A percentile compares a stretch with the other conserved stretches of the same genome.
Evolutionary conservation across 2,888 invertebrate species (phyloP).

Genomic region (Ormyrus thymus): DNA sequence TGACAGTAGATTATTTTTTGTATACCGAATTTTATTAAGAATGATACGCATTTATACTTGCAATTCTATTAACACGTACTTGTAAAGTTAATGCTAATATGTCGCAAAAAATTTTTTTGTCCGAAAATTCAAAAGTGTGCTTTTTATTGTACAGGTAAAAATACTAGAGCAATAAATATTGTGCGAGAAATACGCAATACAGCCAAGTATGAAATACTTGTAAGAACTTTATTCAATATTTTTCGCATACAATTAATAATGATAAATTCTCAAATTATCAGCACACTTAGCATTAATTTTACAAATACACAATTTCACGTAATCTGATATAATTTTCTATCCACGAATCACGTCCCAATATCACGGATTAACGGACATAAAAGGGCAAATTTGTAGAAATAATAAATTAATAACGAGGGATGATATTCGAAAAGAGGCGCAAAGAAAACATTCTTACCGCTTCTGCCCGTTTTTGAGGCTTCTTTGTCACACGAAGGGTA

Average conservation of each 20-base stretch:
- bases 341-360: constrained; percentile 28
- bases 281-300: constrained; percentile 26
- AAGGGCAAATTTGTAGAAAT: neutral
- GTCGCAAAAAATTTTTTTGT: constrained; percentile 31
- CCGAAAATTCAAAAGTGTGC: constrained; percentile 37
- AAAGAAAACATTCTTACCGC: constrained; percentile 14
- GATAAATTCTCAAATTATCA: constrained; percentile 4
- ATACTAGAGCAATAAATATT: constrained; percentile 22
- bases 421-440: neutral
- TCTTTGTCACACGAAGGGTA: constrained; percentile 29
- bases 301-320: constrained; percentile 2
- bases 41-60: constrained; percentile 31
- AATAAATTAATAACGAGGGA: constrained; percentile 4
- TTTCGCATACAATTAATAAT: neutral
- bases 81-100: constrained; percentile 37
- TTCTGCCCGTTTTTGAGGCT: constrained; percentile 18
- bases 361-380: neutral
- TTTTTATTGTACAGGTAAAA: constrained; percentile 9
- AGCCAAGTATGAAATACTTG: no score
- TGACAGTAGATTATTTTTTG: constrained; percentile 25
- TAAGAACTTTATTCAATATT: neutral
- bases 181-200: constrained; percentile 8
- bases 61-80: constrained; percentile 10
- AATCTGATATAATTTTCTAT: constrained; percentile 42
- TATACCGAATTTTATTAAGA: constrained; percentile 32